Base-by-base conservation (phyloP, 2,888 invertebrate genomes). In the Drosophila meridionalis region DNA sequence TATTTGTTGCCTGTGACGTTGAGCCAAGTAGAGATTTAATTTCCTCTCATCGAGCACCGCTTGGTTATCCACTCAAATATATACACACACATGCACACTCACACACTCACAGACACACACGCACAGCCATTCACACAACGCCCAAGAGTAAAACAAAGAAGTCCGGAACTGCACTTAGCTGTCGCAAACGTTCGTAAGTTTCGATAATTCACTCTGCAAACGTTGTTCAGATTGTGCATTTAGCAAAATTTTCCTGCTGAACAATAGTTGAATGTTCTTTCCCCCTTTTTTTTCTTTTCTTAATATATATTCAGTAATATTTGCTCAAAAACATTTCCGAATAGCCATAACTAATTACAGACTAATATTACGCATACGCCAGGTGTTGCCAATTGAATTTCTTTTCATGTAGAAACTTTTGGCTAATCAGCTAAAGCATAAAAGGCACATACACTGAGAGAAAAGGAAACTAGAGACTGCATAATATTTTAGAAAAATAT, bases 21-120 rank as follows among this genome's bases (percentile, higher is more conserved):
- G 82, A 85, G 78, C 87, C 89, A 87, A 89, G 80, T 34, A 76
- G 75, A 85, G 85, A 85, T 89, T 85, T 85, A 89, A 85, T 85
- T 85, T 85, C 85, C 89, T 82, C 85, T 77, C 74, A 83, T 73
- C 84, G 87, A 83, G 67, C 76, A 58, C 40, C 65, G 76, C 63
- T 78, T 69, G 76, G 64, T 78, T 68, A 73, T 57, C 53, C 69
- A 57, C 20, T 53, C 63, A 69, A 50, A 65, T 48, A 58, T 43
- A 58, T 38, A 47, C 28, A 64, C 48, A 36, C 12, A 9, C 36
- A 47, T 30, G 40, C 34, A 52, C 34, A 58, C 47, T 58, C 20
- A 38, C 34, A 38, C 12, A 43, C 8, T 14, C 47, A 61, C 20
- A 38, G 30, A 38, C 12, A n/a, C 6, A 26, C 11, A 56, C 36